Percentiles rank a stretch among this genome's conserved stretches.
phyloP scores from a whole-genome alignment of 2,113 vertebrate species.

The Echinops telfairi region DNA sequence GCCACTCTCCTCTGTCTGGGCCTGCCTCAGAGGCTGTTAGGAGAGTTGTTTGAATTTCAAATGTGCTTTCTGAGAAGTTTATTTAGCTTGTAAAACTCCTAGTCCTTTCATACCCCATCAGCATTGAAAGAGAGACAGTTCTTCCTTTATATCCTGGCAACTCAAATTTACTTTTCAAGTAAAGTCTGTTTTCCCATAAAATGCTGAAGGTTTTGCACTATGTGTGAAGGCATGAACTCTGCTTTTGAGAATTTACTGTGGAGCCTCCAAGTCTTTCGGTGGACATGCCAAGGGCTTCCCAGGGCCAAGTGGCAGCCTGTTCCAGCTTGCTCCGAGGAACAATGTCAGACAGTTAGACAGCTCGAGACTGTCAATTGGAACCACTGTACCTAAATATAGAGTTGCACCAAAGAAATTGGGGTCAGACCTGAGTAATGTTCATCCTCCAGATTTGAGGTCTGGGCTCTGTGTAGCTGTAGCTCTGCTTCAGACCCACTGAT shows the following conservation, averaged over 20 bases:
- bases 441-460: not conserved
- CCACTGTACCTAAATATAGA: not conserved
- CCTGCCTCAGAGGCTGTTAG: not conserved
- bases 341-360: not conserved
- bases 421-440: rapidly evolving
- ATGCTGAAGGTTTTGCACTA: constrained; percentile 8
- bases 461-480: rapidly evolving
- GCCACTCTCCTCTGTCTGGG: rapidly evolving
- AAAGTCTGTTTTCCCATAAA: constrained; percentile 62
- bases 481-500: not conserved
- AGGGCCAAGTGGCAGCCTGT: not conserved
- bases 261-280: constrained; percentile 9
- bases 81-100: constrained; percentile 36
- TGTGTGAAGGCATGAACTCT: constrained; percentile 12
- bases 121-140: not conserved
- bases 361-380: not conserved
- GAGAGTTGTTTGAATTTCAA: not conserved
- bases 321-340: not conserved
- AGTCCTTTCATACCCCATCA: not conserved
- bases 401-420: not conserved
- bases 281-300: not conserved
- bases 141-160: constrained; percentile 51
- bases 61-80: not conserved
- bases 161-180: constrained; percentile 69
- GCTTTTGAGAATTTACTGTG: constrained; percentile 31